Evolutionary conservation across 2,113 vertebrate genomes (phyloP).

Genomic region (Eupsittula cactorum): DNA sequence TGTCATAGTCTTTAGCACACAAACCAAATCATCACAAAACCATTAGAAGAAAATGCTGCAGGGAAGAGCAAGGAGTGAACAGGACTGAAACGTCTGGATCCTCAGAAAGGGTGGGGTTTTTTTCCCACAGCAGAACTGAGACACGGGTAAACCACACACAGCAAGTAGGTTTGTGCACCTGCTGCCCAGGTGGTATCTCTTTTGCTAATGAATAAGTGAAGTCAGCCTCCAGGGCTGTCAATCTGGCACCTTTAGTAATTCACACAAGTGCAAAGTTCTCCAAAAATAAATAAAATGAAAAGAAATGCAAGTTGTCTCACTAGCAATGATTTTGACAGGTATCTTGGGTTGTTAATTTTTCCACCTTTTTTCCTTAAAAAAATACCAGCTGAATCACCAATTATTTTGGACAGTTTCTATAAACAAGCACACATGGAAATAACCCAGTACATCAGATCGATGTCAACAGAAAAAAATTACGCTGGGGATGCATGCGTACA

Average conservation of each 20-base stretch:
- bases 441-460: not conserved
- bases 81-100: not conserved
- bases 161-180: not conserved
- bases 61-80: not conserved
- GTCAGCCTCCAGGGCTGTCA: conserved; percentile 34
- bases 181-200: not conserved
- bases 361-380: not conserved
- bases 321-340: conserved; percentile 11
- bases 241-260: conserved; percentile 1
- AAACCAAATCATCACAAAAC: not conserved
- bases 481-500: not conserved
- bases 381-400: not conserved
- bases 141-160: not conserved
- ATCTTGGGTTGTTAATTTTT: not conserved
- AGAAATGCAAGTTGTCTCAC: not conserved
- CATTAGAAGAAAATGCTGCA: not conserved
- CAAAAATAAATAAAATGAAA: conserved; percentile 34
- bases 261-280: not conserved
- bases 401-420: conserved; percentile 7
- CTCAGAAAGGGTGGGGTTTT: accelerated
- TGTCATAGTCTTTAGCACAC: not conserved
- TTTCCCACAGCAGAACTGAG: not conserved
- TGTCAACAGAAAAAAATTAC: not conserved
- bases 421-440: not conserved
- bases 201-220: conserved; percentile 27